Percentiles rank a stretch among this genome's conserved stretches.
Evolutionary conservation across 1,140 invertebrate species (phyloP).

Genomic region (Drosophila orena): DNA sequence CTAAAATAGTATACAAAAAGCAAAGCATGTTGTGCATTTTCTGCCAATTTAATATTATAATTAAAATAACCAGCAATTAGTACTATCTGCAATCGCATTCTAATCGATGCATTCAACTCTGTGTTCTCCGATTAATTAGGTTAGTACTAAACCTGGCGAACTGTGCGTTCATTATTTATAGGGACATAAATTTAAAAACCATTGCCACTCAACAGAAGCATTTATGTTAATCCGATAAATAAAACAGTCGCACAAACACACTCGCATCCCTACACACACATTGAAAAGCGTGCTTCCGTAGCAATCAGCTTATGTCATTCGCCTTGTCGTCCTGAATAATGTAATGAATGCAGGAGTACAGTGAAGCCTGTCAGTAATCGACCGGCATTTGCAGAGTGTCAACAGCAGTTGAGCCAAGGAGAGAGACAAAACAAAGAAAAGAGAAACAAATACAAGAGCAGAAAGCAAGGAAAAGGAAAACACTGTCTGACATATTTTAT

Average conservation of each 20-base stretch:
- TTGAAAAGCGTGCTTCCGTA: conserved; percentile 16
- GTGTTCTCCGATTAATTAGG: conserved; percentile 5
- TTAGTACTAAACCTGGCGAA: not conserved
- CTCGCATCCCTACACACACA: not conserved
- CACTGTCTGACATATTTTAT: conserved; percentile 80
- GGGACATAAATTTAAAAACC: conserved; percentile 32
- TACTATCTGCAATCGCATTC: no score
- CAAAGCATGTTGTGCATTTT: no score
- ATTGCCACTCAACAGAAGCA: conserved; percentile 22
- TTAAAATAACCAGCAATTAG: conserved; percentile 8
- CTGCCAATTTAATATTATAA: not conserved
- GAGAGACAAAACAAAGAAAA: conserved; percentile 15
- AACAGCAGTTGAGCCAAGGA: conserved; percentile 44
- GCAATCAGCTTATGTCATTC: conserved; percentile 41
- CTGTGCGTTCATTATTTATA: conserved; percentile 22
- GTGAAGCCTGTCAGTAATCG: conserved; percentile 41
- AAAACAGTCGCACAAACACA: not conserved
- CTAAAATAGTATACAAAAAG: no score
- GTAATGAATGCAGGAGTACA: conserved; percentile 57
- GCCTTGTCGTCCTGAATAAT: conserved; percentile 55
- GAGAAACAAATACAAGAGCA: conserved; percentile 2
- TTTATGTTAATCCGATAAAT: conserved; percentile 33
- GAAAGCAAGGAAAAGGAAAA: conserved; percentile 30
- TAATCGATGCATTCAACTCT: not conserved
- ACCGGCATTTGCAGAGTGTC: conserved; percentile 53